A percentile compares a stretch with the other conserved stretches of the same genome.
Evolutionary conservation across 2,888 invertebrate genomes (phyloP).

Genomic region (Drosophila mettleri): DNA sequence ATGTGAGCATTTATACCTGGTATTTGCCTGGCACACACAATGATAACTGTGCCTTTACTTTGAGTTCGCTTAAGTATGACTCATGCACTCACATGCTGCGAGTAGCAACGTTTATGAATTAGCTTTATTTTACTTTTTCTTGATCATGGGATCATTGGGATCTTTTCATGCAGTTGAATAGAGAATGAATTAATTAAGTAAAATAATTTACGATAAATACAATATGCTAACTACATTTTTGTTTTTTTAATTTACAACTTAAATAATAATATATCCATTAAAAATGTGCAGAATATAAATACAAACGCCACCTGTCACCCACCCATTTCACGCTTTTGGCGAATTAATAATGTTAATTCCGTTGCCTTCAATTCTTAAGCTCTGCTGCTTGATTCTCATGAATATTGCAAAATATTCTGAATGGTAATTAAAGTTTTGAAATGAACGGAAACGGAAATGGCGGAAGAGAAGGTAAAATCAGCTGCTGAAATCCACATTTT

Average conservation of each 20-base stretch:
- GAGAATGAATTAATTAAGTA: too few relatives aligned
- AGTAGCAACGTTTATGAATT: background rate
- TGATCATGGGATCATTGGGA: too few relatives aligned
- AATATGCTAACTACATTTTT: too few relatives aligned
- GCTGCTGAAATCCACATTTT: slow-evolving; percentile 24
- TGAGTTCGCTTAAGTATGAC: background rate
- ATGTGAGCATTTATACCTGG: too few relatives aligned
- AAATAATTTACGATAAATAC: too few relatives aligned
- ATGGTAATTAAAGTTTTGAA: slow-evolving; percentile 47
- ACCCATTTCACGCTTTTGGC: background rate
- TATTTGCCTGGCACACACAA: background rate
- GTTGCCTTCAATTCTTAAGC: slow-evolving; percentile 5
- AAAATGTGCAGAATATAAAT: background rate
- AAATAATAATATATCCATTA: too few relatives aligned
- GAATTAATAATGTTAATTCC: slow-evolving; percentile 1
- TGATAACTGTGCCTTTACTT: background rate
- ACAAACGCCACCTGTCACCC: background rate
- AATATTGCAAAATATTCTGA: slow-evolving; percentile 41
- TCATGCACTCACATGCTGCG: background rate
- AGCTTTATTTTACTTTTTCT: too few relatives aligned
- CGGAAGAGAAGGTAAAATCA: slow-evolving; percentile 30
- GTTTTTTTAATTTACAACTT: too few relatives aligned
- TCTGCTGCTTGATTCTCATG: slow-evolving; percentile 33
- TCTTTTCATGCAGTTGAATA: too few relatives aligned
- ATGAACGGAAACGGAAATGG: slow-evolving; percentile 36